Conservation (phyloP, 2,113 vertebrate species). For the Sclerurus mexicanus region DNA sequence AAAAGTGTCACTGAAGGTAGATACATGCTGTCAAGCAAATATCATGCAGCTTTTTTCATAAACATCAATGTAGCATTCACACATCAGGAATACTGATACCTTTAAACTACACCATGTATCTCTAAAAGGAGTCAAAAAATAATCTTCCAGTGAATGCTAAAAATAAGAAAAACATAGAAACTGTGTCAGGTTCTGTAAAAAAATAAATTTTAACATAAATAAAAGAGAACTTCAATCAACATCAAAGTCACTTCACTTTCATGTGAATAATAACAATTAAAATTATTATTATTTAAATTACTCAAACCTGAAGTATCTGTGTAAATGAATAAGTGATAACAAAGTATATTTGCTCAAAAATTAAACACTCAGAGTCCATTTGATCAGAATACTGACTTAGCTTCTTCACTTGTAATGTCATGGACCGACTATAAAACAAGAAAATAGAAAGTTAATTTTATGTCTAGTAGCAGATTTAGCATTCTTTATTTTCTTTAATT, state of each 20-base stretch:
- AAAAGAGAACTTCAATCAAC: not conserved
- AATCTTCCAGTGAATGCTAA: not conserved
- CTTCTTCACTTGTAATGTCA: not conserved
- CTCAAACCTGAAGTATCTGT: not conserved
- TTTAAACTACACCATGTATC: not conserved
- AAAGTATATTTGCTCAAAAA: not conserved
- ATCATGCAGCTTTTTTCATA: not conserved
- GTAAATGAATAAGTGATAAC: not conserved
- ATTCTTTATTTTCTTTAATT: not conserved
- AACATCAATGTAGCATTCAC: not conserved
- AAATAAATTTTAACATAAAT: not conserved
- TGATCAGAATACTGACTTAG: not conserved
- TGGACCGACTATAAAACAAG: not conserved
- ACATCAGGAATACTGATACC: not conserved
- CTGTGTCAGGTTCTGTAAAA: not conserved
- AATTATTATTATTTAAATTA: not conserved
- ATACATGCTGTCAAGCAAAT: not conserved
- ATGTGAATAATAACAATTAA: not conserved
- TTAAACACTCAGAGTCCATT: not conserved
- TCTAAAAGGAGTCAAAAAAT: not conserved
- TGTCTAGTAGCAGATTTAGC: not conserved
- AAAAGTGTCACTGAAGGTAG: not conserved
- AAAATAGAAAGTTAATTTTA: not conserved
- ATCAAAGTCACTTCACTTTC: not conserved
- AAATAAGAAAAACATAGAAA: not conserved